phyloP scores from a whole-genome alignment of 2,888 invertebrate species.

The Doris montereyensis region DNA sequence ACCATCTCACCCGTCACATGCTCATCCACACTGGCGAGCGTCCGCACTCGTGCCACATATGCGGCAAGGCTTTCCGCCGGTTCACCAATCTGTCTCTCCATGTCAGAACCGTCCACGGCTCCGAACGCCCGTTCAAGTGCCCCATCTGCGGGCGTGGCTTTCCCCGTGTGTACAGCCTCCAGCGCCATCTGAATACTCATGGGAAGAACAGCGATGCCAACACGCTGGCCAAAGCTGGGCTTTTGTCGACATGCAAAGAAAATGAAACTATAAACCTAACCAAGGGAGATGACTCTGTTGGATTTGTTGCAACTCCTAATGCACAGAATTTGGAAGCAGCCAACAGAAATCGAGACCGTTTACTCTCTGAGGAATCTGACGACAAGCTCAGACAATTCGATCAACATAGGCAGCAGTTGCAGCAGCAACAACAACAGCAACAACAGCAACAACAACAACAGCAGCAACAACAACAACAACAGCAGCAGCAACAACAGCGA shows the following conservation, averaged over 20 bases:
- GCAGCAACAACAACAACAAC: neutral
- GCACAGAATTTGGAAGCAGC: too few relatives aligned
- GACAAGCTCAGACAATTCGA: too few relatives aligned
- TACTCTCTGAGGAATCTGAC: constrained; percentile 31
- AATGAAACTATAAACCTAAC: too few relatives aligned
- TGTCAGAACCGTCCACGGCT: constrained; percentile 40
- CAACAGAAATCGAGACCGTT: constrained; percentile 8
- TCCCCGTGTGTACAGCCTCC: constrained; percentile 38
- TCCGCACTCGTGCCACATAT: constrained; percentile 39
- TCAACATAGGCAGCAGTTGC: too few relatives aligned
- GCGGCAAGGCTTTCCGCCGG: constrained; percentile 41
- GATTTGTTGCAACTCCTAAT: too few relatives aligned
- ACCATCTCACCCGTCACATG: constrained; percentile 42
- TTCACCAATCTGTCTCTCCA: constrained; percentile 39
- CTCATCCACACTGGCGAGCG: constrained; percentile 41
- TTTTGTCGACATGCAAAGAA: neutral
- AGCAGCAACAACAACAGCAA: neutral
- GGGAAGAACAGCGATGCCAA: constrained; percentile 17
- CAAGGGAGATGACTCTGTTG: too few relatives aligned
- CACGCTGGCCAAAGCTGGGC: neutral
- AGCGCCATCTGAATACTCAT: constrained; percentile 36
- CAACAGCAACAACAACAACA: neutral
- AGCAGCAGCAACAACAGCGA: neutral
- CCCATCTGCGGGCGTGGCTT: constrained; percentile 38
- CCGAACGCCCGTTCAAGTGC: constrained; percentile 39